A percentile compares a stretch with the other conserved stretches of the same genome.
Conservation (phyloP, 2,113 vertebrate species). For the Sceloporus tristichus region DNA sequence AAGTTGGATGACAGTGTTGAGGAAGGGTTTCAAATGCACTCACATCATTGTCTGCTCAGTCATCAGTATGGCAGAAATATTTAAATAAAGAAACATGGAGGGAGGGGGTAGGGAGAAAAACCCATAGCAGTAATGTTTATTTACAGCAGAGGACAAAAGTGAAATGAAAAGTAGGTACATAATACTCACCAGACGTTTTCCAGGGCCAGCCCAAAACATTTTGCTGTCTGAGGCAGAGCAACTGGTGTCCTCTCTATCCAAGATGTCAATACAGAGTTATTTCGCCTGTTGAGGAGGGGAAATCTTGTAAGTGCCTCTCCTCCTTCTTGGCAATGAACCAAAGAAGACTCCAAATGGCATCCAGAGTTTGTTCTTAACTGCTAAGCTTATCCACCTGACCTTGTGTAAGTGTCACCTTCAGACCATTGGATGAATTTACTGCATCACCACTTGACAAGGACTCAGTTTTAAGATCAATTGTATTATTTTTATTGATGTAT, state of each 20-base stretch:
- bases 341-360: too few species aligned
- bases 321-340: too few species aligned
- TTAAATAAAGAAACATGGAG: constrained; percentile 9
- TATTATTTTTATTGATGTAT: too few species aligned
- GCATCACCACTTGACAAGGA: too few species aligned
- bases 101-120: not conserved
- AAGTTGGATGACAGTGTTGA: not conserved
- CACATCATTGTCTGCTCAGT: not conserved
- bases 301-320: not conserved
- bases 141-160: not conserved
- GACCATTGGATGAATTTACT: too few species aligned
- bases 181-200: not conserved
- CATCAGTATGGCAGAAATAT: not conserved
- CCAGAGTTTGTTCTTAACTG: too few species aligned
- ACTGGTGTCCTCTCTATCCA: not conserved
- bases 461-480: too few species aligned
- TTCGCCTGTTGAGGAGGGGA: not conserved
- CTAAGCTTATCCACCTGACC: too few species aligned
- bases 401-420: too few species aligned
- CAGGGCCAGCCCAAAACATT: not conserved
- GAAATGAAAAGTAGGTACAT: fast-evolving
- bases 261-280: not conserved
- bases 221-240: not conserved
- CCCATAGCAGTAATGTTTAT: not conserved
- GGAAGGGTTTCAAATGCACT: not conserved